phyloP scores from a whole-genome alignment of 2,797 vertebrate species.

The Sebastes reedi region DNA sequence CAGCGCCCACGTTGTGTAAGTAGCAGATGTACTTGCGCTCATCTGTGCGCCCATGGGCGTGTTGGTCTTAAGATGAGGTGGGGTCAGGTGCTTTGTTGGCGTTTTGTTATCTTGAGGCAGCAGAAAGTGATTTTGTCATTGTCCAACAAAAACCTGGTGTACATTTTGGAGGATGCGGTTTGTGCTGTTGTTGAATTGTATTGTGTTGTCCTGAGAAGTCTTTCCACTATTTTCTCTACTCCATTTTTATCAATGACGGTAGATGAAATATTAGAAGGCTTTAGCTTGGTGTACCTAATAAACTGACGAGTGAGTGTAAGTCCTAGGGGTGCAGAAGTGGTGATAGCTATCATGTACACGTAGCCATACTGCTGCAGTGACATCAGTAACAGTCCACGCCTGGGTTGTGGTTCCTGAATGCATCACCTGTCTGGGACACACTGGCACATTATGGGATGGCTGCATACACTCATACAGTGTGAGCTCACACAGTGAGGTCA shows the following conservation, averaged over 20 bases:
- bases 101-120: no score
- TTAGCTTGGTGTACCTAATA: background rate
- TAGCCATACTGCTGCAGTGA: background rate
- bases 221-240: background rate
- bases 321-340: background rate
- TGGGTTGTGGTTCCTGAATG: background rate
- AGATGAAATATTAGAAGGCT: background rate
- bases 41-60: no score
- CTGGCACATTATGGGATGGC: background rate
- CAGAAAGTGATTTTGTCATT: no score
- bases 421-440: background rate
- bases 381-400: background rate
- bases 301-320: background rate
- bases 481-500: constrained; percentile 34
- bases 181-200: background rate
- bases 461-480: background rate
- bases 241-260: background rate
- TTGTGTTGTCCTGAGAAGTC: background rate
- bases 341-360: background rate
- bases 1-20: no score
- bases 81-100: no score
- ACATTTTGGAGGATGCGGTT: background rate
- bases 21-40: no score
- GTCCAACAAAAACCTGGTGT: background rate
- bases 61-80: no score